A percentile compares a stretch with the other conserved stretches of the same genome.
Evolutionary conservation across 2,888 invertebrate genomes (phyloP).

Genomic region (Conomelus anceps): DNA sequence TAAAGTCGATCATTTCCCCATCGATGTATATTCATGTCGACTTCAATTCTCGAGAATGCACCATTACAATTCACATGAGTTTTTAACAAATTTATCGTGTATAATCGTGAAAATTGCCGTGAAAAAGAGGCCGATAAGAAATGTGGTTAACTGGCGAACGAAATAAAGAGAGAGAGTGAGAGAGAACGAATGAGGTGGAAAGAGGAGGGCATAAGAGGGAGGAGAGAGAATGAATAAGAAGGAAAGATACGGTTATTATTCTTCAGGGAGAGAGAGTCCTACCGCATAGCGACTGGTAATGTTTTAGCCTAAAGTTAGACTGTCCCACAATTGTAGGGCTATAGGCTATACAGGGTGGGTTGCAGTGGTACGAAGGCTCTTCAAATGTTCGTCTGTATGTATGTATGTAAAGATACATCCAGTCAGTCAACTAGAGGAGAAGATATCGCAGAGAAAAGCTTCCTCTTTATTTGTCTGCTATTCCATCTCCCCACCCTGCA

Average conservation of each 20-base stretch:
- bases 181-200: background rate
- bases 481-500: background rate
- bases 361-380: background rate
- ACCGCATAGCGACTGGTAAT: background rate
- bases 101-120: background rate
- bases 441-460: background rate
- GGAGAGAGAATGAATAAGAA: background rate
- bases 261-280: background rate
- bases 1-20: background rate
- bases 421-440: background rate
- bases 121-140: background rate
- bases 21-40: background rate
- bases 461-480: background rate
- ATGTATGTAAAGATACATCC: background rate
- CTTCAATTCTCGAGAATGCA: background rate
- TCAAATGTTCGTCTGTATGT: background rate
- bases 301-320: background rate
- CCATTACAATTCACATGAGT: background rate
- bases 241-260: background rate
- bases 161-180: background rate
- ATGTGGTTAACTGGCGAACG: background rate
- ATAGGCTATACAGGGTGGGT: too few relatives aligned
- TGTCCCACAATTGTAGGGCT: too few relatives aligned
- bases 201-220: too few relatives aligned
- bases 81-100: background rate